These are phyloP conservation scores for Saccopteryx bilineata DNA, from an alignment of 2,113 vertebrate species.

Conservation along the genomic window DNA sequence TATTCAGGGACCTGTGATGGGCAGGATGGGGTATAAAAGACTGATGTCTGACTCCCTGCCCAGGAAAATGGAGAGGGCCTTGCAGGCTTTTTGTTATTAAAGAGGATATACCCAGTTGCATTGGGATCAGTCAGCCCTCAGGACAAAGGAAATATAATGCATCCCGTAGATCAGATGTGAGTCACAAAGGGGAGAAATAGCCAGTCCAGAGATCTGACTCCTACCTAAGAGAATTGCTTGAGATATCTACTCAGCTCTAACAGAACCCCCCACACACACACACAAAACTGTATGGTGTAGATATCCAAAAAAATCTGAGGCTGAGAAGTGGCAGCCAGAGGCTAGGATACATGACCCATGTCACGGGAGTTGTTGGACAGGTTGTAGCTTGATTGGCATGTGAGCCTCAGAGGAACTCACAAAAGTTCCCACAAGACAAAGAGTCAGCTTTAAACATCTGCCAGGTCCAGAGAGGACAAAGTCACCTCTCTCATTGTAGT, in stretches of 20 bases:
- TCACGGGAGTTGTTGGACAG: neutral
- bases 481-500: neutral
- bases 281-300: neutral
- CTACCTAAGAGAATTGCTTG: neutral
- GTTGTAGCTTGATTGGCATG: neutral
- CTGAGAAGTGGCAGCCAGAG: neutral
- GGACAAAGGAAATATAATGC: neutral
- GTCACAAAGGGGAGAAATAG: neutral
- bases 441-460: neutral
- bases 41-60: neutral
- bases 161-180: neutral
- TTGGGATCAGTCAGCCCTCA: neutral
- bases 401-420: neutral
- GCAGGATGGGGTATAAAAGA: neutral
- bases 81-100: neutral
- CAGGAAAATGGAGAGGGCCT: conserved; percentile 16
- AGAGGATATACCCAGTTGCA: neutral
- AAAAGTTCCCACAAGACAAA: neutral
- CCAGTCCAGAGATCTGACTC: neutral
- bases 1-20: neutral
- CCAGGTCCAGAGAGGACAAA: neutral
- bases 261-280: neutral
- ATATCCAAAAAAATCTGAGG: neutral
- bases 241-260: neutral
- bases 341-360: neutral